Percentiles rank a stretch among this genome's conserved stretches.
Evolutionary conservation across 2,888 invertebrate species (phyloP).

Genomic region (Drosophila mimetica): DNA sequence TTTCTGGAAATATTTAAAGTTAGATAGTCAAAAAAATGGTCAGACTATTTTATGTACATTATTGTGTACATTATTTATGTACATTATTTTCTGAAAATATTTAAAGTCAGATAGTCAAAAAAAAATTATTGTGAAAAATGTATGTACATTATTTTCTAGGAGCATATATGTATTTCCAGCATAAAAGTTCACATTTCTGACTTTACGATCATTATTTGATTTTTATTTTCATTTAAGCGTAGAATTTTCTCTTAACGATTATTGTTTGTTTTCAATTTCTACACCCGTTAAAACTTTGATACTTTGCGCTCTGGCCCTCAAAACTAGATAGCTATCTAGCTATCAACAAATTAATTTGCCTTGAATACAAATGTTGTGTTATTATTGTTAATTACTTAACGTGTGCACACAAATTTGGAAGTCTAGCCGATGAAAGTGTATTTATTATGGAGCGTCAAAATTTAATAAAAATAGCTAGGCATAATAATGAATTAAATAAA

Average conservation of each 20-base stretch:
- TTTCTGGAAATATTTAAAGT: neutral
- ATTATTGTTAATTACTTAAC: conserved; percentile 13
- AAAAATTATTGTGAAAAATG: too few species aligned
- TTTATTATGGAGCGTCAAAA: neutral
- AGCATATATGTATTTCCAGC: too few species aligned
- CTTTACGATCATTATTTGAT: neutral
- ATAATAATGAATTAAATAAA: neutral
- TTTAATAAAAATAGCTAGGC: neutral
- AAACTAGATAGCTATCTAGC: neutral
- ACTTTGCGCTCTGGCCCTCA: neutral
- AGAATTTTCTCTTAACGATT: too few species aligned
- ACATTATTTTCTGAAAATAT: too few species aligned
- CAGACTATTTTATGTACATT: too few species aligned
- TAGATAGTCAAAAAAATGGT: neutral
- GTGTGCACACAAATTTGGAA: neutral
- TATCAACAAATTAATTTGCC: conserved; percentile 2
- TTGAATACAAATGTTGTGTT: conserved; percentile 15
- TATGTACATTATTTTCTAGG: too few species aligned
- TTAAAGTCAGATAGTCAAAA: too few species aligned
- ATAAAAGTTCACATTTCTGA: neutral
- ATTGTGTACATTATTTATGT: too few species aligned
- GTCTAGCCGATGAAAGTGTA: neutral
- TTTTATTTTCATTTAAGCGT: too few species aligned
- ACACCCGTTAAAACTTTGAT: neutral
- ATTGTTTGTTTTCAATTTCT: neutral